Evolutionary conservation across 2,113 vertebrate species (phyloP), one percentile per base, ranked within the genome.

Genomic region (Cynocephalus volans): DNA sequence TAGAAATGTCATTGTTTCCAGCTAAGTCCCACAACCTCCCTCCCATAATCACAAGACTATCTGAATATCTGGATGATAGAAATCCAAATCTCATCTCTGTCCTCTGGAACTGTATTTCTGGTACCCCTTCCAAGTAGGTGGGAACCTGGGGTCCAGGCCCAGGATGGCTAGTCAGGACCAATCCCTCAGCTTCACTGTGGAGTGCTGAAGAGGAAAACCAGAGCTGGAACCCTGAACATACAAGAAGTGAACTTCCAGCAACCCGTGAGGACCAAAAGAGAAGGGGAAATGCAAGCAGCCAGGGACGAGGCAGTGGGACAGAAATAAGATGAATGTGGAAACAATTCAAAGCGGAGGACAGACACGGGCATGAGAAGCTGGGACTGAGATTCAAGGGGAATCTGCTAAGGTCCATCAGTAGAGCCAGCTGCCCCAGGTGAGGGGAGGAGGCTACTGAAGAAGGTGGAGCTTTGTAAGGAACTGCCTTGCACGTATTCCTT

Each of bases 251-350:
- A 54, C 36, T 60, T 45, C 26, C 28, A 36, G 48, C 28, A 28
- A 18, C 33, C 13, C 1, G 7, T 36, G 3, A 26, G 2, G 21
- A 17, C 13, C 4, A 26, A 15, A 8, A 15, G 12, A 17, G 48
- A 72, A 86, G 19, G 6, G 10, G 1, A 2, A 24, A 52, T 62
- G 54, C 62, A 73, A 7, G 8, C 24, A 58, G 19, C 52, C 19
- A 5, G 28, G 28, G 26, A 7, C 8, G n/a, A 36, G n/a, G 52
- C 69, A 36, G 2, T 23, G n/a, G 33, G 58, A 45, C 69, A 64
- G 58, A 76, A 69, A 24, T 64, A 17, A 58, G 33, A 24, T 12
- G 18, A 36, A 60, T 6, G 1, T 26, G n/a, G 72, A 79, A 62
- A 70, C n/a, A 41, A 24, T 85, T 90, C 50, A 67, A 79, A 60